Evolutionary conservation across 2,797 vertebrate species (phyloP).

Genomic region (Muscicapa striata): DNA sequence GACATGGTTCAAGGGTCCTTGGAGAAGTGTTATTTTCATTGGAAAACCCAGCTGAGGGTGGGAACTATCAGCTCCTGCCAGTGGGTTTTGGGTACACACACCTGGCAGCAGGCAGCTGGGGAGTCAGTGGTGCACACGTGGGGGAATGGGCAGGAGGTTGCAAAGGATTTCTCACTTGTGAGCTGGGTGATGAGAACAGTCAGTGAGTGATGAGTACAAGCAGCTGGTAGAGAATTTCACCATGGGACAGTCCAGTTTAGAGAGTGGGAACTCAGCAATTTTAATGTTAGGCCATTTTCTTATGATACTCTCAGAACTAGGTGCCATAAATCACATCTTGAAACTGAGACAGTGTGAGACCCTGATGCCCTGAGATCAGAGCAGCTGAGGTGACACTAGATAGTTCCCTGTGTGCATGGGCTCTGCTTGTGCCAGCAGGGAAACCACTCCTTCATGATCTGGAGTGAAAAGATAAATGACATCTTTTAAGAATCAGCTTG

Average conservation of each 20-base stretch:
- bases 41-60: neutral
- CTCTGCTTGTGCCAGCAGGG: neutral
- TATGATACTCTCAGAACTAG: conserved; percentile 27
- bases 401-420: neutral
- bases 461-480: neutral
- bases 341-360: conserved; percentile 32
- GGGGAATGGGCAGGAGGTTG: conserved; percentile 31
- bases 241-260: neutral
- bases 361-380: neutral
- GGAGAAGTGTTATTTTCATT: neutral
- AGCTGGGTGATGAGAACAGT: neutral
- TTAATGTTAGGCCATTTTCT: neutral
- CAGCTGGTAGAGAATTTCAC: conserved; percentile 36
- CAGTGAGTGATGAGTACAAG: conserved; percentile 34
- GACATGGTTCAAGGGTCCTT: neutral
- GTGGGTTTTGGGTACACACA: neutral
- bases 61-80: neutral
- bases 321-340: conserved; percentile 54
- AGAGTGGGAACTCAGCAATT: conserved; percentile 33
- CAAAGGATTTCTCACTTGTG: conserved; percentile 32
- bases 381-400: conserved; percentile 44
- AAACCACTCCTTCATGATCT: neutral
- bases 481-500: neutral
- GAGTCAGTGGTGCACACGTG: neutral
- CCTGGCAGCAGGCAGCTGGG: neutral